phyloP scores from a whole-genome alignment of 2,113 vertebrate genomes.

The Monarcha castaneiventris region DNA sequence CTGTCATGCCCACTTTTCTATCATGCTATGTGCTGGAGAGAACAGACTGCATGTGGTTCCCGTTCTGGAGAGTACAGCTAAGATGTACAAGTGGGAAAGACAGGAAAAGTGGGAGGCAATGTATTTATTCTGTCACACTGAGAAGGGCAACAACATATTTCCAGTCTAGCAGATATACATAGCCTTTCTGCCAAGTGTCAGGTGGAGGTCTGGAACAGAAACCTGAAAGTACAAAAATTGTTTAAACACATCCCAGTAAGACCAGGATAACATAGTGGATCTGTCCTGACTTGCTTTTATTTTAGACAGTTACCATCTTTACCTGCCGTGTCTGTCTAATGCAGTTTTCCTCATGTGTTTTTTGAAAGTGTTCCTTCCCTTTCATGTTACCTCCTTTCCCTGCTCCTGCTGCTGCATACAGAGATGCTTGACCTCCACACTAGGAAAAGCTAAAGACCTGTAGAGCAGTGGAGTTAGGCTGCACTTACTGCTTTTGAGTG shows the following conservation, averaged over 20 bases:
- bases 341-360: background rate
- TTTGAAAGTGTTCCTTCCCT: background rate
- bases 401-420: background rate
- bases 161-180: background rate
- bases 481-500: background rate
- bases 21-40: background rate
- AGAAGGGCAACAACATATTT: background rate
- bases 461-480: background rate
- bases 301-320: background rate
- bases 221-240: background rate
- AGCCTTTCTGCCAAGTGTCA: background rate
- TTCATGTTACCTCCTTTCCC: background rate
- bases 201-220: background rate
- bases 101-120: background rate
- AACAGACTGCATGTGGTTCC: background rate
- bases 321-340: background rate
- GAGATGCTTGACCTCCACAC: background rate
- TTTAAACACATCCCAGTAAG: background rate
- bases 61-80: background rate
- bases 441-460: background rate
- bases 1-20: background rate
- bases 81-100: background rate
- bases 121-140: background rate
- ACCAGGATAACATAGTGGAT: background rate
- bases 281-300: background rate